Conservation (phyloP, 2,888 invertebrate species). For the Trileptium ribeirensis region DNA sequence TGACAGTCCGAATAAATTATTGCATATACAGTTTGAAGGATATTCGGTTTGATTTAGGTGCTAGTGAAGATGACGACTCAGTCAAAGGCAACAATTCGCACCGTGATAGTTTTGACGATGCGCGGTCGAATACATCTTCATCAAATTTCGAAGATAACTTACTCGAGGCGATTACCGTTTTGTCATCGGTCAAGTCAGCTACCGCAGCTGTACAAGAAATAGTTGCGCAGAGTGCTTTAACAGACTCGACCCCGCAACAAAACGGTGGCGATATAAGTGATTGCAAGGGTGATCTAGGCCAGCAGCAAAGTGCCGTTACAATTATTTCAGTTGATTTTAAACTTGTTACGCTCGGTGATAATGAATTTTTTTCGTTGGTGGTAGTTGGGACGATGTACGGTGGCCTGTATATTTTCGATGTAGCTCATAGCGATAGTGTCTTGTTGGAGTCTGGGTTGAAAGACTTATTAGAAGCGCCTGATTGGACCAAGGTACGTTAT, state of each 20-base stretch:
- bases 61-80: no score
- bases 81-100: no score
- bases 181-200: neutral
- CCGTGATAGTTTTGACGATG: no score
- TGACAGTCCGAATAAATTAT: no score
- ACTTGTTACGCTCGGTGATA: conserved; percentile 80
- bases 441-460: conserved; percentile 70
- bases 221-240: neutral
- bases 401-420: conserved; percentile 77
- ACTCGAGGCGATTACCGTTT: neutral
- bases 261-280: neutral
- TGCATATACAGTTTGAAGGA: no score
- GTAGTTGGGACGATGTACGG: conserved; percentile 67
- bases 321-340: conserved; percentile 78
- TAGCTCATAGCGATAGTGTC: conserved; percentile 73
- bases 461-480: conserved; percentile 69
- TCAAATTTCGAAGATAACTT: neutral
- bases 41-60: no score
- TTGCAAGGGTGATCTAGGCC: neutral
- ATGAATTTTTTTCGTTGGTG: conserved; percentile 77
- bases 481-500: conserved; percentile 68
- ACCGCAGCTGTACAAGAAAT: neutral
- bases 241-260: neutral
- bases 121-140: no score
- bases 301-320: neutral